Percentiles rank a stretch among this genome's conserved stretches.
Conservation (phyloP, 2,113 vertebrate species). For the Gavia stellata region DNA sequence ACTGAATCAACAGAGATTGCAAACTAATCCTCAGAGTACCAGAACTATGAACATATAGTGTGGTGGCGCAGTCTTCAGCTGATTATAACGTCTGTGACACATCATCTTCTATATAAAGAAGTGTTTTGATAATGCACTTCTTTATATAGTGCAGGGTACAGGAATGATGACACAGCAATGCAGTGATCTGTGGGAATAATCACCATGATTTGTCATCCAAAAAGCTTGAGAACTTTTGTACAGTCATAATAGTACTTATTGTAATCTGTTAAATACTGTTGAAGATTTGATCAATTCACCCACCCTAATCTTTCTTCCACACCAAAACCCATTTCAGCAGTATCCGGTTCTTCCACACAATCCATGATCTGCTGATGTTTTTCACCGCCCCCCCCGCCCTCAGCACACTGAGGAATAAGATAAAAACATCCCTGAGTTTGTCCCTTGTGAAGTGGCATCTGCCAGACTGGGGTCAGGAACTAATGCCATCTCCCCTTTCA, state of each 20-base stretch:
- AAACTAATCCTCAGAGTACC: background rate
- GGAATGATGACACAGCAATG: background rate
- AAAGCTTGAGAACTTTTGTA: background rate
- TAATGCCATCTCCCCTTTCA: background rate
- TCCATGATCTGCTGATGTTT: accelerated
- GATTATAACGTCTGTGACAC: background rate
- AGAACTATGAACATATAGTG: background rate
- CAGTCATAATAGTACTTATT: background rate
- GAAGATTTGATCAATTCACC: background rate
- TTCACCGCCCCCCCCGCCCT: background rate
- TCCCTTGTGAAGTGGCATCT: background rate
- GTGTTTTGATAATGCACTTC: background rate
- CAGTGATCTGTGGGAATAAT: background rate
- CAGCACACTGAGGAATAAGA: background rate
- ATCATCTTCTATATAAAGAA: background rate
- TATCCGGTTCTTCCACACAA: background rate
- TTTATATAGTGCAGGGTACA: background rate
- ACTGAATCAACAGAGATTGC: background rate
- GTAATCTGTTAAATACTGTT: background rate
- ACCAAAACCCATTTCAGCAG: background rate
- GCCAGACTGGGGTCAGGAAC: background rate
- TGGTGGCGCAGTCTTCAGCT: background rate
- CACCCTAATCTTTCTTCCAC: background rate
- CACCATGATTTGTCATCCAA: background rate
- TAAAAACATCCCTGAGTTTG: background rate